These are phyloP conservation scores for Caenorhabditis sinica DNA, from an alignment of 2,888 invertebrate genomes.

Conservation along the genomic window DNA sequence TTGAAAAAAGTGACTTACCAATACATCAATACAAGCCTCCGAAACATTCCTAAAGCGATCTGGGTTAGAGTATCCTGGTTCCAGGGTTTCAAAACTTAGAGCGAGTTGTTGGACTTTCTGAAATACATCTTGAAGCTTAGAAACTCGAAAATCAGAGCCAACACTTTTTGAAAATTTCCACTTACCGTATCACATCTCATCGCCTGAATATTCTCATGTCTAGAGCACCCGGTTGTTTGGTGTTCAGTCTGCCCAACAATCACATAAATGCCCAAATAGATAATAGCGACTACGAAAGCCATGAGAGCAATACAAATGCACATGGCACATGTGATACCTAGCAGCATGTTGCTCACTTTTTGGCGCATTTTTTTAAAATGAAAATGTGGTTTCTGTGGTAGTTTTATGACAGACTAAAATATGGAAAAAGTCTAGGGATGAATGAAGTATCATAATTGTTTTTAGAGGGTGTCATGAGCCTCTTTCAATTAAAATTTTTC, in stretches of 20 bases:
- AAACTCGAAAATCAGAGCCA: background rate
- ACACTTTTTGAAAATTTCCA: background rate
- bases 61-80: background rate
- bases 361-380: conserved; percentile 4
- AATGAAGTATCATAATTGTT: no score
- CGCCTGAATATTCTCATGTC: conserved; percentile 24
- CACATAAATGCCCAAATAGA: conserved; percentile 41
- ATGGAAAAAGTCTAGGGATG: no score
- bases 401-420: background rate
- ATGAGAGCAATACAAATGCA: conserved; percentile 42
- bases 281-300: conserved; percentile 26
- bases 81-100: conserved; percentile 7
- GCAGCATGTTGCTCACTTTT: conserved; percentile 28
- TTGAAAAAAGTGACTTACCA: background rate
- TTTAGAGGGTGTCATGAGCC: no score
- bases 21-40: background rate
- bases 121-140: no score
- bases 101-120: conserved; percentile 45
- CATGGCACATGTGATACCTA: conserved; percentile 40
- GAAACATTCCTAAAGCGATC: conserved; percentile 15
- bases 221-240: conserved; percentile 12
- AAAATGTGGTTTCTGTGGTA: background rate
- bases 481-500: no score
- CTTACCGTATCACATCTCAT: conserved; percentile 32
- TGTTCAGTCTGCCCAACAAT: conserved; percentile 2